Evolutionary conservation across 2,113 vertebrate genomes (phyloP), one percentile per base, ranked within the genome.

Genomic region (Fulica atra): DNA sequence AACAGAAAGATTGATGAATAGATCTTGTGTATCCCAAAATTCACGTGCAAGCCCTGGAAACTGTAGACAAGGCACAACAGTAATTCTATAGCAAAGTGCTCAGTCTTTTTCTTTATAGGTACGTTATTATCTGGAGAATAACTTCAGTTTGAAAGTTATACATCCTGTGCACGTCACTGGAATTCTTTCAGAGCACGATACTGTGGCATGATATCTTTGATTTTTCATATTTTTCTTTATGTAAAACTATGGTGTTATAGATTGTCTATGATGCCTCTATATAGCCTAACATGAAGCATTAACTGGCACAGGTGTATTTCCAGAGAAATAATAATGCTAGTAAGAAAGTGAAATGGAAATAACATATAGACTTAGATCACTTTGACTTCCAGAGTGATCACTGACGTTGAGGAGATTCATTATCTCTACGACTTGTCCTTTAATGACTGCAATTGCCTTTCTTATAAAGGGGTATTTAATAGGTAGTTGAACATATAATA

Each of bases 201-300:
- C 1, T 0, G 0, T 23, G 35, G 36, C 16, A 50, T 6, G 5
- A 44, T 38, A 46, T 6, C n/a, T 40, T 57, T 76, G 7, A 20
- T 72, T 53, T 94, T 66, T 86, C 72, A 9, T 31, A 28, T n/a
- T 88, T 87, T 85, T 54, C 38, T 68, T 42, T 74, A 4, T 1
- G 0, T 11, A 56, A 23, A 81, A n/a, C 16, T n/a, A 23, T 4
- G 38, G 12, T 11, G 6, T 16, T 61, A 66, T 2, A 81, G 18
- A 65, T 26, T 53, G 14, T 33, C 50, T 76, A 7, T 60, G 69
- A 69, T 31, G 11, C 59, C 26, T 66, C 50, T 54, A 42, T 46
- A 54, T 29, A 81, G 23, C 25, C 51, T 54, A 74, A 86, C 83
- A 21, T 71, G 60, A 94, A 73, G 38, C 5, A 56, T 16, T 33